Conservation (phyloP, 2,797 vertebrate species). For the Dryobates pubescens region DNA sequence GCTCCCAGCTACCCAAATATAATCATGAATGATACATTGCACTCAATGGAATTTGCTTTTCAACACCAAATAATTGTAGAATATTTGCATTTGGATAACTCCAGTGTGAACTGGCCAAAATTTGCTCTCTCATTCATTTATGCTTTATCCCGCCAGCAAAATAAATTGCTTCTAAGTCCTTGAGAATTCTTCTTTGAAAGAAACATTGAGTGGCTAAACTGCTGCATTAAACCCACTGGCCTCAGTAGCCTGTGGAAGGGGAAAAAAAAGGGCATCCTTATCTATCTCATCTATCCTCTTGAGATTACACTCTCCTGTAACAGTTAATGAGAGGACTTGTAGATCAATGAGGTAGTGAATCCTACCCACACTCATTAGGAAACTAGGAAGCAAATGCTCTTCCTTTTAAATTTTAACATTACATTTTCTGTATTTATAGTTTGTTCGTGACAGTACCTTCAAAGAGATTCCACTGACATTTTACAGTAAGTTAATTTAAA, state of each 20-base stretch:
- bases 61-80: background rate
- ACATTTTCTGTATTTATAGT: slow-evolving; percentile 80
- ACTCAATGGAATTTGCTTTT: background rate
- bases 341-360: background rate
- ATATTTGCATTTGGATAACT: background rate
- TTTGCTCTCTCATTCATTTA: background rate
- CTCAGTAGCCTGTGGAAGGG: background rate
- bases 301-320: background rate
- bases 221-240: background rate
- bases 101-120: background rate
- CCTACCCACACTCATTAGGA: background rate
- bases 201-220: background rate
- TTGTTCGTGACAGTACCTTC: slow-evolving; percentile 88
- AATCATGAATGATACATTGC: background rate
- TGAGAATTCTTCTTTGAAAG: background rate
- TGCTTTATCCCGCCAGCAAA: background rate
- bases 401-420: background rate
- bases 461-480: slow-evolving; percentile 92
- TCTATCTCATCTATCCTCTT: background rate
- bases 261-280: background rate
- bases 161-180: background rate
- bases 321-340: background rate
- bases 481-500: slow-evolving; percentile 85
- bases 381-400: background rate
- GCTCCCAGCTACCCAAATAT: background rate